Evolutionary conservation across 2,888 invertebrate species (phyloP).

Genomic region (Apamea crenata): DNA sequence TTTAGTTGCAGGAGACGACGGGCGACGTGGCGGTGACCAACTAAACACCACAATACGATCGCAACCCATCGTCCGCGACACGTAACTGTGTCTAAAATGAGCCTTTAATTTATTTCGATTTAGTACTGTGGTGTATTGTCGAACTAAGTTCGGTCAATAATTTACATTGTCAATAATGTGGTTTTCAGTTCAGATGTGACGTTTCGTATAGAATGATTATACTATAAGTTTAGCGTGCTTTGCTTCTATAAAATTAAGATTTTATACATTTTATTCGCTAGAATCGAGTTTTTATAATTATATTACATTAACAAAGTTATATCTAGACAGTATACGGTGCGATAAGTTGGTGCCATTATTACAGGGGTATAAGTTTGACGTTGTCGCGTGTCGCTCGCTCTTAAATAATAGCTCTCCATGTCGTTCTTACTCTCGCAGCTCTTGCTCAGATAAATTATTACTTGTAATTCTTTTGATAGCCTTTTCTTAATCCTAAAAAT

Average conservation of each 20-base stretch:
- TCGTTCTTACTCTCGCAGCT: constrained; percentile 51
- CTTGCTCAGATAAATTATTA: constrained; percentile 5
- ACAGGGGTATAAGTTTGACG: constrained; percentile 89
- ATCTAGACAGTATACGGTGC: constrained; percentile 90
- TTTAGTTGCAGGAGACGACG: constrained; percentile 79
- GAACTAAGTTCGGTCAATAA: constrained; percentile 87
- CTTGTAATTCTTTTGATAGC: constrained; percentile 29
- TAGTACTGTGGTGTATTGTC: constrained; percentile 83
- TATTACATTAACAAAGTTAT: constrained; percentile 89
- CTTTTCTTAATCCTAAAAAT: constrained; percentile 44
- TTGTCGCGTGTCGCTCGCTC: constrained; percentile 81
- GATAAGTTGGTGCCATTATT: constrained; percentile 91
- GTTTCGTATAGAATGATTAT: constrained; percentile 86
- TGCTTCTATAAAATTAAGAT: constrained; percentile 90
- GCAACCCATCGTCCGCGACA: constrained; percentile 71
- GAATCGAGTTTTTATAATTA: constrained; percentile 87
- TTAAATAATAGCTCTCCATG: constrained; percentile 70
- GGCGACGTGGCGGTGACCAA: constrained; percentile 81
- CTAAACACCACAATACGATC: constrained; percentile 70
- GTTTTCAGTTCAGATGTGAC: constrained; percentile 85
- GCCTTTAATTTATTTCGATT: constrained; percentile 88
- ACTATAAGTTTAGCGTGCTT: constrained; percentile 90
- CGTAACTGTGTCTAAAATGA: constrained; percentile 78
- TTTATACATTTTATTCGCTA: constrained; percentile 89
- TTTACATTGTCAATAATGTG: constrained; percentile 81